Conservation (phyloP, 2,113 vertebrate species). For the Myocastor coypus region DNA sequence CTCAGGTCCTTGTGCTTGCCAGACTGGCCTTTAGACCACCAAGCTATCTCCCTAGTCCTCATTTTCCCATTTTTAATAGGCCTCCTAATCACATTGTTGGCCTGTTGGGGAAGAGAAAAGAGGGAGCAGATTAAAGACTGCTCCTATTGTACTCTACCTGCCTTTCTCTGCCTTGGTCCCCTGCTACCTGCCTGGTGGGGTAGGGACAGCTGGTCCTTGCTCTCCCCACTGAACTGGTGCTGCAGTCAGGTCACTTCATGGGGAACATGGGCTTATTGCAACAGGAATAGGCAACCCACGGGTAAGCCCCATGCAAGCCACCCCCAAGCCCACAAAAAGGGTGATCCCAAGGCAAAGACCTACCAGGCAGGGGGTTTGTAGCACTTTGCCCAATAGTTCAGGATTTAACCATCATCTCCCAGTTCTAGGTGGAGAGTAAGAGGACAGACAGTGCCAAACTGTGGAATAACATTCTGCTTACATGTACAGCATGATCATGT, state of each 20-base stretch:
- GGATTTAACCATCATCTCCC: not conserved
- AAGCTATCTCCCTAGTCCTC: no score
- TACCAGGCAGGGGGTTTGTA: not conserved
- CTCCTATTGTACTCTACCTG: not conserved
- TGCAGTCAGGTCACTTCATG: not conserved
- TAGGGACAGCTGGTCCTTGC: not conserved
- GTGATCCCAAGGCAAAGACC: not conserved
- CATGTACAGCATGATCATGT: rapidly evolving
- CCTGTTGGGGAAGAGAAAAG: not conserved
- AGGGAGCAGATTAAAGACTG: not conserved
- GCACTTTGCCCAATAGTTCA: not conserved
- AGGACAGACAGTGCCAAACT: not conserved
- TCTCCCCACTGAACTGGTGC: not conserved
- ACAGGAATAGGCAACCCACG: not conserved
- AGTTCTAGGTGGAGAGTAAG: not conserved
- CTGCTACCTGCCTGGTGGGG: not conserved
- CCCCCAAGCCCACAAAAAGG: not conserved
- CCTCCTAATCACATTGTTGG: not conserved
- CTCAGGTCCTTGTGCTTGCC: no score
- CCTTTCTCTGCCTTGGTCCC: not conserved
- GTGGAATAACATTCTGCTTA: not conserved
- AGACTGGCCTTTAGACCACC: no score
- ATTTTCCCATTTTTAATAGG: not conserved
- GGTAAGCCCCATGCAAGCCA: not conserved
- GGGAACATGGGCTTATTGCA: not conserved